phyloP scores from a whole-genome alignment of 1,140 invertebrate species.

The Drosophila sp. region DNA sequence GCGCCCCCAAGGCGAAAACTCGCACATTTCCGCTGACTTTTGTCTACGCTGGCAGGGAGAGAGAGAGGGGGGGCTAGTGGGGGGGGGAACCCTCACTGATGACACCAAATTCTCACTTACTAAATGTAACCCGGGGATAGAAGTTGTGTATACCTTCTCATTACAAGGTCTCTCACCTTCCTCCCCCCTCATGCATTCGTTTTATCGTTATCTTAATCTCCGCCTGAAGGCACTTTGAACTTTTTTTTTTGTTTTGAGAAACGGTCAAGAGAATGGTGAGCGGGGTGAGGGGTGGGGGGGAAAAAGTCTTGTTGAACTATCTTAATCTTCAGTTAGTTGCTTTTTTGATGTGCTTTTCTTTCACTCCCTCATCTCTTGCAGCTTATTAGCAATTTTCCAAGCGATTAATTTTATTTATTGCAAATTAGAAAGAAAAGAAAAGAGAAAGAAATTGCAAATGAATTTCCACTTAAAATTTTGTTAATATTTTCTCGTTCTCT shows the following conservation, averaged over 20 bases:
- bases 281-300: not conserved
- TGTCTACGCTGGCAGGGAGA: constrained; percentile 25
- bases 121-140: constrained; percentile 50
- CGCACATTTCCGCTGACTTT: constrained; percentile 70
- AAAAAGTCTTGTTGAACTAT: constrained; percentile 40
- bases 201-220: constrained; percentile 48
- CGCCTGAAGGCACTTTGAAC: constrained; percentile 20
- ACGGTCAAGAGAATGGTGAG: not conserved
- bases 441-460: not conserved
- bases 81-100: constrained; percentile 34
- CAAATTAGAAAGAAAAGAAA: constrained; percentile 9
- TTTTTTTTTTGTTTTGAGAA: constrained; percentile 12
- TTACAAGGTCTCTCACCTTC: constrained; percentile 42
- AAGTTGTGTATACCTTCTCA: constrained; percentile 17
- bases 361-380: not conserved
- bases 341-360: constrained; percentile 46
- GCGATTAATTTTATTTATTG: constrained; percentile 62
- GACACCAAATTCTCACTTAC: constrained; percentile 60
- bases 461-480: constrained; percentile 8
- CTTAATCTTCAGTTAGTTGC: constrained; percentile 49
- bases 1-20: constrained; percentile 47
- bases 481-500: not conserved
- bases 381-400: constrained; percentile 71
- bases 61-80: not conserved
- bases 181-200: constrained; percentile 16